Evolutionary conservation across 2,797 vertebrate genomes (phyloP).

Genomic region (Phylloscopus collybita): DNA sequence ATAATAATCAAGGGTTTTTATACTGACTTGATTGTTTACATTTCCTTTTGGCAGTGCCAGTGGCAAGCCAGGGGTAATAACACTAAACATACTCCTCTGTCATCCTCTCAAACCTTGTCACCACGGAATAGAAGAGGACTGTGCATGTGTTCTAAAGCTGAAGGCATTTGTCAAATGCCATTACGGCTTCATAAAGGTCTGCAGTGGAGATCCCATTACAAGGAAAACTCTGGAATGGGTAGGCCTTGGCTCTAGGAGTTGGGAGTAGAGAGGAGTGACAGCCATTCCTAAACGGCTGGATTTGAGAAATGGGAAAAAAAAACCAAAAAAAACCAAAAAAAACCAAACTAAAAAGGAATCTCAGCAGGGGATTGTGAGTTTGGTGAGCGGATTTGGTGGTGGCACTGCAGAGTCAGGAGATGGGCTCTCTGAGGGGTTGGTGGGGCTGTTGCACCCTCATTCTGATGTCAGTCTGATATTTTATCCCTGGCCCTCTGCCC

Average conservation of each 20-base stretch:
- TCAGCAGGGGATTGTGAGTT: neutral
- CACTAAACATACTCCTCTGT: neutral
- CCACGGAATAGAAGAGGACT: neutral
- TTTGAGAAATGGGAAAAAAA: neutral
- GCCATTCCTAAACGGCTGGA: neutral
- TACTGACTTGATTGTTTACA: neutral
- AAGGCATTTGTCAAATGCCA: neutral
- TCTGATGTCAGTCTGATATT: neutral
- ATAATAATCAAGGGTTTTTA: slow-evolving; percentile 14
- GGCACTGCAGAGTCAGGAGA: neutral
- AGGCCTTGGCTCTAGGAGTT: neutral
- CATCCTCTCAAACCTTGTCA: neutral
- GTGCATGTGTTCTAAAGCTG: neutral
- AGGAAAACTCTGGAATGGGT: neutral
- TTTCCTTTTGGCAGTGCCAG: slow-evolving; percentile 31
- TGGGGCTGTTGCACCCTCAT: neutral
- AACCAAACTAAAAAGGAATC: neutral
- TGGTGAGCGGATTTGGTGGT: neutral
- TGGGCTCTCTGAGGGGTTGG: neutral
- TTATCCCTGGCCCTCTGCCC: no score
- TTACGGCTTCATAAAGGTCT: neutral
- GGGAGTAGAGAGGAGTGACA: neutral
- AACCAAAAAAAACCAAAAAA: no score
- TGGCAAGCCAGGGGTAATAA: neutral
- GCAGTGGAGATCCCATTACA: neutral